phyloP scores from a whole-genome alignment of 2,888 invertebrate genomes.

The Trissolcus japonicus region DNA sequence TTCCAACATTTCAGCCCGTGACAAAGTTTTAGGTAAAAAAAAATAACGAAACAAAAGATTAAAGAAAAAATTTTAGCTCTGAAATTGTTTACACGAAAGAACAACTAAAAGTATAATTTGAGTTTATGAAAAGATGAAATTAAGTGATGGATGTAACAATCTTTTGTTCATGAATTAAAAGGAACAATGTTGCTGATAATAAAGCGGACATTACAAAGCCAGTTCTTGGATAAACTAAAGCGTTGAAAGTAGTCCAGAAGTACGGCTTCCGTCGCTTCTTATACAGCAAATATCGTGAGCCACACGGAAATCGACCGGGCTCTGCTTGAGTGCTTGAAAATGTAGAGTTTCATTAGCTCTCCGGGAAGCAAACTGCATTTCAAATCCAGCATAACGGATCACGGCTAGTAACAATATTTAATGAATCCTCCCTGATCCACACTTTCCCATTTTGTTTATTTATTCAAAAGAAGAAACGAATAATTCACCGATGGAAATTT shows the following conservation, averaged over 20 bases:
- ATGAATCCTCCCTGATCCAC: not conserved
- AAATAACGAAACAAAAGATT: not conserved
- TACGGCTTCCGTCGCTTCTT: slow-evolving; percentile 52
- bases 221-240: slow-evolving; percentile 21
- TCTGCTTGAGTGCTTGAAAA: slow-evolving; percentile 19
- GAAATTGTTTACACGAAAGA: too few relatives aligned
- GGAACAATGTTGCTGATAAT: not conserved
- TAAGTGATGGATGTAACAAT: too few relatives aligned
- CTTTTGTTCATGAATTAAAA: not conserved
- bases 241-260: slow-evolving; percentile 48
- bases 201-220: slow-evolving; percentile 33
- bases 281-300: slow-evolving; percentile 48
- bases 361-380: slow-evolving; percentile 10
- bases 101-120: too few relatives aligned
- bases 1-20: not conserved
- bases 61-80: too few relatives aligned
- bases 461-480: not conserved
- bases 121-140: too few relatives aligned
- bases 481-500: not conserved
- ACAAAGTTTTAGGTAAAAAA: not conserved
- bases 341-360: slow-evolving; percentile 29
- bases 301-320: slow-evolving; percentile 41
- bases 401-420: slow-evolving; percentile 2
- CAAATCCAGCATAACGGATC: not conserved
- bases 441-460: not conserved